Base-by-base conservation (phyloP, 2,888 invertebrate species). In the Crematogaster levior region DNA sequence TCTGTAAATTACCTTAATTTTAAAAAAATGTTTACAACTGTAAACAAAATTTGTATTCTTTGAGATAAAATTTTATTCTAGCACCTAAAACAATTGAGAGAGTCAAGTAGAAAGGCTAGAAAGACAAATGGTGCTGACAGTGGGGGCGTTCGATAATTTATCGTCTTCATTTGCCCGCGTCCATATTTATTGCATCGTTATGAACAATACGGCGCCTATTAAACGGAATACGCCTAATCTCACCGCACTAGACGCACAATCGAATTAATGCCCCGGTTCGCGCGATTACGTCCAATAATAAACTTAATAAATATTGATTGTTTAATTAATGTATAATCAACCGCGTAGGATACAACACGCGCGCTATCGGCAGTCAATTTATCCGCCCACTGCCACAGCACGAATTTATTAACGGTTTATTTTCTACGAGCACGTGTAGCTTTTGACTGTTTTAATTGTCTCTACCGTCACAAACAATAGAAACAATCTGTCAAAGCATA, bases 271-370 rank as follows among this genome's bases (percentile, higher is more conserved):
- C 83, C 5, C 82, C 81, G 70, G 74, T 83, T 81, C 79, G 85
- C 89, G 90, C 90, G 88, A 66, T 60, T 81, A 66, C 86, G 88
- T 86, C 88, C 84, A 84, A 88, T 90, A 93, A 93, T 93, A 89
- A 92, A 91, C 91, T 93, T 91, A 91, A 93, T 93, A 94, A 93
- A 94, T 94, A 94, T 94, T 93, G 93, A 94, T 94, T 92, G 91
- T 93, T 93, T 93, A 93, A 93, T 94, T 93, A 93, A 93, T 92
- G 91, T 92, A 90, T 90, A 92, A 92, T 91, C 90, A 90, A 56
- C 86, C 88, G 91, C 89, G 92, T 92, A 90, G 91, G 91, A 87
- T 86, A 84, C 72, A 61, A 63, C 82, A 83, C 65, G 43, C 73
- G 72, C 84, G 87, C 82, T 84, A 91, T 90, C 88, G 85, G 81